Conservation (phyloP, 2,888 invertebrate species). For the Macrophya annulata region DNA sequence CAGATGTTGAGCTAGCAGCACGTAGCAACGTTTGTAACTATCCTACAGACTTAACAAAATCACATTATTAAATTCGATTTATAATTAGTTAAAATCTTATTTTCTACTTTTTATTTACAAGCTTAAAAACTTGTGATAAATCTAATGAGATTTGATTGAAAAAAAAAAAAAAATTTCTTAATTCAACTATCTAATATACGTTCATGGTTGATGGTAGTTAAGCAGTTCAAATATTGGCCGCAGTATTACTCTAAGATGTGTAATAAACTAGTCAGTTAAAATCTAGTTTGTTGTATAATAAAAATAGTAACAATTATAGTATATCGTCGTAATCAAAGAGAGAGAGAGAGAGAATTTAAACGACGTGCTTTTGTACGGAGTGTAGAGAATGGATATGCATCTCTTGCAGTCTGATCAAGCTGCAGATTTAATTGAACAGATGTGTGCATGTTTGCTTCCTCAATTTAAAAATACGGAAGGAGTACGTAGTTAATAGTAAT, state of each 20-base stretch:
- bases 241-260: neutral
- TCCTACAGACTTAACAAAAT: neutral
- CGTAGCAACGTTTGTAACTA: constrained; percentile 1
- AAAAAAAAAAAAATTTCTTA: neutral
- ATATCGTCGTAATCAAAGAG: neutral
- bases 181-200: neutral
- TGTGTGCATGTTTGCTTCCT: neutral
- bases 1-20: constrained; percentile 36
- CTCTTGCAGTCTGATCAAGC: neutral
- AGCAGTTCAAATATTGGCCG: neutral
- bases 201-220: too few relatives aligned
- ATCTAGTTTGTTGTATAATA: neutral
- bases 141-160: neutral
- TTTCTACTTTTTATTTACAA: too few relatives aligned
- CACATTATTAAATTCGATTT: neutral
- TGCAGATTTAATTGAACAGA: neutral
- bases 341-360: neutral
- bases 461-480: neutral
- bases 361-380: neutral
- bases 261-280: neutral
- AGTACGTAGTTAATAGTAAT: neutral
- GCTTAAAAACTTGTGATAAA: too few relatives aligned
- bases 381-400: neutral
- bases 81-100: neutral
- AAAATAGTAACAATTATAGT: neutral